phyloP scores from a whole-genome alignment of 2,797 vertebrate species.

The Lepilemur ruficaudatus region DNA sequence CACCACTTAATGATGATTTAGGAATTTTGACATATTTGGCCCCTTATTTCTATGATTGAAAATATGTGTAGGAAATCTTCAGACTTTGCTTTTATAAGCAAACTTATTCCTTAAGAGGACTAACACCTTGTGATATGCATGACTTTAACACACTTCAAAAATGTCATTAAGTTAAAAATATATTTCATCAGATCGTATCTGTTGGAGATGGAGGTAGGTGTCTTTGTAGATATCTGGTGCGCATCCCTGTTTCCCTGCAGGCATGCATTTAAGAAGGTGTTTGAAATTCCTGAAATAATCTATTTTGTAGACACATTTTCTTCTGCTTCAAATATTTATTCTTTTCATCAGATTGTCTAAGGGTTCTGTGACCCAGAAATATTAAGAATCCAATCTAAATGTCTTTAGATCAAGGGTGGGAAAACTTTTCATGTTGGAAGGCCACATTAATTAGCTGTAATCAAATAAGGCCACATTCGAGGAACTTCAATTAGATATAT shows the following conservation, averaged over 20 bases:
- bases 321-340: neutral
- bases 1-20: neutral
- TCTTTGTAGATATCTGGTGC: neutral
- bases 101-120: neutral
- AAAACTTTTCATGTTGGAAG: too few species aligned
- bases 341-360: neutral
- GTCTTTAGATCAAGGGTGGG: neutral
- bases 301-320: neutral
- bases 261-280: neutral
- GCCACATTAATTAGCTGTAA: too few species aligned
- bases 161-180: neutral
- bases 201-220: neutral
- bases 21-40: neutral
- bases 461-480: too few species aligned
- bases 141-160: neutral
- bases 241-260: neutral
- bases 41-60: neutral
- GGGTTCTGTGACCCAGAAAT: neutral
- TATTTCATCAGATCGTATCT: neutral
- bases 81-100: conserved; percentile 9
- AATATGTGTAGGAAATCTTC: neutral
- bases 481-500: too few species aligned
- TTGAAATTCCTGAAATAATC: neutral
- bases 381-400: neutral
- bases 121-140: neutral